phyloP scores from a whole-genome alignment of 2,888 invertebrate species.

The Emmelina monodactyla region DNA sequence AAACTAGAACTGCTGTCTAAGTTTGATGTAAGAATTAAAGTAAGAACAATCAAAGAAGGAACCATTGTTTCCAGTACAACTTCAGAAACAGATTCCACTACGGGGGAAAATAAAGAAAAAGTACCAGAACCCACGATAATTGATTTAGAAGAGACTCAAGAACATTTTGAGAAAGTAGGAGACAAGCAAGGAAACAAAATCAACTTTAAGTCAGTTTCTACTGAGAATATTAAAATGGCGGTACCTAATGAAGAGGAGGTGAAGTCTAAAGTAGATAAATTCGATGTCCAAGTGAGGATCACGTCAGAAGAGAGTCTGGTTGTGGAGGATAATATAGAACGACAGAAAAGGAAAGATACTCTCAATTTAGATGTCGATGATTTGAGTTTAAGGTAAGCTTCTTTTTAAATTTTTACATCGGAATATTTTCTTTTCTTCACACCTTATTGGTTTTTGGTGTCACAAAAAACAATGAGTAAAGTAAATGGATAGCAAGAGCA shows the following conservation, averaged over 20 bases:
- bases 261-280: constrained; percentile 48
- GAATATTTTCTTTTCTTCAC: too few species aligned
- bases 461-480: too few species aligned
- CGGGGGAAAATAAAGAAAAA: constrained; percentile 25
- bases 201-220: constrained; percentile 34
- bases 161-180: constrained; percentile 32
- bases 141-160: constrained; percentile 28
- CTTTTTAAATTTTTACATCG: too few species aligned
- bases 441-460: too few species aligned
- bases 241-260: constrained; percentile 52
- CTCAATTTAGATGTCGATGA: constrained; percentile 64
- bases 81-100: constrained; percentile 42
- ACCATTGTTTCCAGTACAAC: constrained; percentile 37
- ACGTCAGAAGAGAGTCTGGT: constrained; percentile 57
- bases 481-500: too few species aligned
- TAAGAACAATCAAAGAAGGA: constrained; percentile 52
- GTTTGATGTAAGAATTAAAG: constrained; percentile 64
- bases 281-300: constrained; percentile 57
- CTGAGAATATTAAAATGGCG: constrained; percentile 53
- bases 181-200: constrained; percentile 30
- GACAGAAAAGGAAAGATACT: constrained; percentile 40
- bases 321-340: constrained; percentile 42
- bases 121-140: constrained; percentile 19
- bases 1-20: constrained; percentile 58
- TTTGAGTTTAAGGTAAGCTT: constrained; percentile 51